phyloP scores from a whole-genome alignment of 2,113 vertebrate species.

The Ageneiosus marmoratus region DNA sequence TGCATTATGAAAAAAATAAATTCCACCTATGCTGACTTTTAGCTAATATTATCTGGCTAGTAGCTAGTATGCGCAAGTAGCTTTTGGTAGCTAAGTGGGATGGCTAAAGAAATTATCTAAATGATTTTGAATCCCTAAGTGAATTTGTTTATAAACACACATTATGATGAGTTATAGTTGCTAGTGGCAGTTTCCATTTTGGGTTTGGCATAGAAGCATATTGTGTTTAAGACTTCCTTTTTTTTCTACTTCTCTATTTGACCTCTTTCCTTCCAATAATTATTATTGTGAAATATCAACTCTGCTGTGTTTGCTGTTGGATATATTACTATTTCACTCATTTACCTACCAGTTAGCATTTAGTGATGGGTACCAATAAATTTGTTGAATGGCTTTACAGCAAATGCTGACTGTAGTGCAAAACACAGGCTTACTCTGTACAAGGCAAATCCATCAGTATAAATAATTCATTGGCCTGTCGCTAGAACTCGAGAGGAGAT shows the following conservation, averaged over 20 bases:
- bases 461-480: conserved; percentile 73
- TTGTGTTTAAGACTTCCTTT: not conserved
- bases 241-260: not conserved
- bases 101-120: too few relatives aligned
- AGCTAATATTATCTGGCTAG: not conserved
- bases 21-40: not conserved
- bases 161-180: not conserved
- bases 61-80: not conserved
- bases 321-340: conserved; percentile 1
- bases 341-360: conserved; percentile 23
- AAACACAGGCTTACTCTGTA: conserved; percentile 50
- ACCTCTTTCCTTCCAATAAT: not conserved
- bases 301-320: conserved; percentile 15
- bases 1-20: not conserved
- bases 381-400: conserved; percentile 19
- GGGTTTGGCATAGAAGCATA: not conserved
- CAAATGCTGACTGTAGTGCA: conserved; percentile 64
- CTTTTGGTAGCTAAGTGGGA: not conserved
- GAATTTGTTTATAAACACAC: not conserved
- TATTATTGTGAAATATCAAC: conserved; percentile 8
- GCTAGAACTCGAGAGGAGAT: conserved; percentile 60
- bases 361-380: conserved; percentile 17
- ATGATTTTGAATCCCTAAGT: too few relatives aligned
- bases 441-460: conserved; percentile 78
- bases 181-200: not conserved